phyloP scores from a whole-genome alignment of 2,797 vertebrate genomes.

The Phyllotis vaccarum region DNA sequence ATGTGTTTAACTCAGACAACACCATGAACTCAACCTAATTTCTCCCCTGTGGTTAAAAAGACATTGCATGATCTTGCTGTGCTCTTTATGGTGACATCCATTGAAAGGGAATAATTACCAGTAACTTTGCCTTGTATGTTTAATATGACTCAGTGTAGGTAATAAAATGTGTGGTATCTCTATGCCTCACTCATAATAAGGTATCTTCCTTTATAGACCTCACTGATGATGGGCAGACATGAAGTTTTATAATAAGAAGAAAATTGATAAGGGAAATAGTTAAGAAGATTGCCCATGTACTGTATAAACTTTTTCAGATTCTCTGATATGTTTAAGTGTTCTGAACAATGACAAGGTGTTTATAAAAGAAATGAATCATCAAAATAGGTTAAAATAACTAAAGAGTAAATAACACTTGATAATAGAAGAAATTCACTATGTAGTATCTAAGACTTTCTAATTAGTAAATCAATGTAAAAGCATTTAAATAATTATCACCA shows the following conservation, averaged over 20 bases:
- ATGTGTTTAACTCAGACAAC: background rate
- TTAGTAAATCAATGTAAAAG: background rate
- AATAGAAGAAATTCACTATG: constrained; percentile 2
- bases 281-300: background rate
- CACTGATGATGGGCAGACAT: background rate
- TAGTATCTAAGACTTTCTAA: background rate
- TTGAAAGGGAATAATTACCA: background rate
- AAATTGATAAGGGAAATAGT: background rate
- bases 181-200: background rate
- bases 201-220: background rate
- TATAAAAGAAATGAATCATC: background rate
- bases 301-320: background rate
- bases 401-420: background rate
- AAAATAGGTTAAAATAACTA: constrained; percentile 16
- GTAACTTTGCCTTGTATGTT: constrained; percentile 34
- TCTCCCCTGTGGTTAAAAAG: background rate
- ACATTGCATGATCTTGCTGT: background rate
- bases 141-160: constrained; percentile 19
- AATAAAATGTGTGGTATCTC: background rate
- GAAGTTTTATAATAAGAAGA: background rate
- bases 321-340: background rate
- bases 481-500: constrained; percentile 24
- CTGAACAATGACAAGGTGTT: constrained; percentile 20
- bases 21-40: background rate
- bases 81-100: background rate